Base-by-base conservation (phyloP, 2,113 vertebrate genomes). In the Nothoprocta pentlandii region DNA sequence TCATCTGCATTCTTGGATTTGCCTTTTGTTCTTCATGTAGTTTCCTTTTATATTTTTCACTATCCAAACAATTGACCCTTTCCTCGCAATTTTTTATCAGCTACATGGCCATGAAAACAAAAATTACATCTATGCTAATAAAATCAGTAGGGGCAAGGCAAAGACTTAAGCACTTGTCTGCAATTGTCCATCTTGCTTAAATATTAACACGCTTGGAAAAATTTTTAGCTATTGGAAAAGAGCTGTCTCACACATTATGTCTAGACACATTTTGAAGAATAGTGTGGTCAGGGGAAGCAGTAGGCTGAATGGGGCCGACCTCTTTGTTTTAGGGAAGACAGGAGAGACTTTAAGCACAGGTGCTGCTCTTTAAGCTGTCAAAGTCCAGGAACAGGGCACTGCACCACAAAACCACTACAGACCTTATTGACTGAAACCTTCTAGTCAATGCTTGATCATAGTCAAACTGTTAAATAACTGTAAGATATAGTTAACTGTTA, bases 61-160 rank as follows among this genome's bases (percentile, higher is more conserved):
- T 53, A 13, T 14, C 20, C 30, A 17, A 17, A 9, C 6, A 71
- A 9, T 56, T 36, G 9, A 2, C 4, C 4, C 5, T 0, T 61
- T 86, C 8, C 5, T 77, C 59, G 44, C 20, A 21, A 28, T 74
- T 46, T 77, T 49, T 4, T 39, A 0, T 63, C 36, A 12, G 2
- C 64, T 59, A 39, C 36, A 17, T 3, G 36, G 15, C 11, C 1
- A 9, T 61, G 53, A 16, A 16, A 74, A 19, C 25, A 69, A 66
- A 86, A 19, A 8, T 68, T 47, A 20, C 22, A 44, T 8, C 19
- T 67, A 9, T 32, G 68, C 8, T 19, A 58, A n/a, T 63, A 42
- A 20, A 42, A 44, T 6, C n/a, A 21, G 2, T 3, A 13, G 2
- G 5, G 2, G 0, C 36, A 54, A 63, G 39, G 41, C 4, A 62